Evolutionary conservation across 2,113 vertebrate species (phyloP).

Genomic region (Danio rerio): DNA sequence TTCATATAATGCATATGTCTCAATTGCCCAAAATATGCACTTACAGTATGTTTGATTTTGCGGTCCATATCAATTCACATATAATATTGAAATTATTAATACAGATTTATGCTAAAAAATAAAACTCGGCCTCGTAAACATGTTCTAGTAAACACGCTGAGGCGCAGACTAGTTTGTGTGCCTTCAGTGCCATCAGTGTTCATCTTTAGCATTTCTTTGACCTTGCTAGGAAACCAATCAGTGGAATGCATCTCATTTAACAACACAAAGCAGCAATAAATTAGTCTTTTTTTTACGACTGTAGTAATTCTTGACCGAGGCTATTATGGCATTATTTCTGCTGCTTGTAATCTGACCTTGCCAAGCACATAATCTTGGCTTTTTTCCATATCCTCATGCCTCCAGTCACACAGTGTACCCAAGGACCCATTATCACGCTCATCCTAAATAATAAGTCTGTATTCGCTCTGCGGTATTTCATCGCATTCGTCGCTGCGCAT

Average conservation of each 20-base stretch:
- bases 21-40: no score
- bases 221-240: conserved; percentile 58
- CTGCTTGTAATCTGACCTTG: conserved; percentile 50
- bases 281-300: conserved; percentile 47
- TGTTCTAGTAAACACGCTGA: background rate
- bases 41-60: no score
- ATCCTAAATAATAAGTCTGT: background rate
- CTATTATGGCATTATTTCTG: conserved; percentile 44
- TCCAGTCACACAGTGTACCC: conserved; percentile 43
- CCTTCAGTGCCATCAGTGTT: background rate
- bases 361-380: conserved; percentile 48
- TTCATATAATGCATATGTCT: no score
- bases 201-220: conserved; percentile 43
- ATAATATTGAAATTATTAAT: no score
- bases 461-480: background rate
- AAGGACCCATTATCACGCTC: conserved; percentile 27
- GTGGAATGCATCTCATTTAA: conserved; percentile 49
- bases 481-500: background rate
- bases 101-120: no score
- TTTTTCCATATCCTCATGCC: conserved; percentile 47
- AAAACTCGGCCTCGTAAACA: no score
- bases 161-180: background rate
- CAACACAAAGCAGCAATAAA: conserved; percentile 48
- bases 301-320: conserved; percentile 52
- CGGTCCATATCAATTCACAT: no score